These are phyloP conservation scores for Idris sp. DNA, from an alignment of 1,140 invertebrate species.

Conservation along the genomic window DNA sequence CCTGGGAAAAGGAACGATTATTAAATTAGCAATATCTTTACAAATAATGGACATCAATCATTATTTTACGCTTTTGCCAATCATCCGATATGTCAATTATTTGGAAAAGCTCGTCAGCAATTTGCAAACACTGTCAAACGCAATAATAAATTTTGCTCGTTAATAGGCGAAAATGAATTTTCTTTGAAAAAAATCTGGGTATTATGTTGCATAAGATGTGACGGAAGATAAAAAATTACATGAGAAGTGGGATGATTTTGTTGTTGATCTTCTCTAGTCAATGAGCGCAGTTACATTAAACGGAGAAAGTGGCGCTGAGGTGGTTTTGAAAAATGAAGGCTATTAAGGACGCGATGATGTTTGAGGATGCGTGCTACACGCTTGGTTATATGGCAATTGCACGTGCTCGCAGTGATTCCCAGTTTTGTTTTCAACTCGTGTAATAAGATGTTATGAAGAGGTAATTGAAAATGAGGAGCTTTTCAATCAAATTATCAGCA, in stretches of 20 bases:
- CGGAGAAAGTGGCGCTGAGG: constrained; percentile 37
- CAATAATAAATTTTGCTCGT: no score
- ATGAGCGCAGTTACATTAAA: constrained; percentile 51
- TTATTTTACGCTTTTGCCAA: background rate
- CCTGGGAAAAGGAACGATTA: constrained; percentile 13
- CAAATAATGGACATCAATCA: constrained; percentile 24
- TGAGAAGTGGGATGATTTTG: constrained; percentile 50
- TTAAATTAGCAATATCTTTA: constrained; percentile 29
- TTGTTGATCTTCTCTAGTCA: constrained; percentile 50
- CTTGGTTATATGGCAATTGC: background rate
- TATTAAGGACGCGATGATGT: constrained; percentile 36
- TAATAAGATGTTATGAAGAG: no score
- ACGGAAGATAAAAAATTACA: constrained; percentile 11
- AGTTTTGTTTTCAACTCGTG: no score
- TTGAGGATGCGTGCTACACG: constrained; percentile 5
- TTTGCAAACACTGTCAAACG: no score
- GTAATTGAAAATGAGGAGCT: no score
- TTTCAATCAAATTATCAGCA: no score
- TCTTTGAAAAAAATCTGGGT: constrained; percentile 7
- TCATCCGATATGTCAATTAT: constrained; percentile 4
- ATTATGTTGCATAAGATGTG: constrained; percentile 30
- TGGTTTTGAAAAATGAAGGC: constrained; percentile 44
- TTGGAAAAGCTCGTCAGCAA: constrained; percentile 1
- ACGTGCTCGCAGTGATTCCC: no score
- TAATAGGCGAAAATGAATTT: no score